Base-by-base conservation (phyloP, 2,888 invertebrate genomes). In the Orthosia cruda region DNA sequence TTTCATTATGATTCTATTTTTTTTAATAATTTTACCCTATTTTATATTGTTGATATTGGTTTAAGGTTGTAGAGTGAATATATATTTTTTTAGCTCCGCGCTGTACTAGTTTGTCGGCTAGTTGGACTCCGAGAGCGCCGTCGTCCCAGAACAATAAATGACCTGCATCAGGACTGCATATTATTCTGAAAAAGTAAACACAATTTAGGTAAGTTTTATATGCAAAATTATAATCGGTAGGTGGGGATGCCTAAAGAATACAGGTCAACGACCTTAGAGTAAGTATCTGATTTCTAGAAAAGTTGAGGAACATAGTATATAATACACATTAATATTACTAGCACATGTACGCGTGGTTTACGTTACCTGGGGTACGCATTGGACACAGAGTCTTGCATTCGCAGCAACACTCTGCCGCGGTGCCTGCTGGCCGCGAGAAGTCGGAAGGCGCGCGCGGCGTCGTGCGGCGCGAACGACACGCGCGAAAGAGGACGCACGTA, bases 11-110 rank as follows among this genome's bases (percentile, higher is more conserved):
- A 2, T 47, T 0, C n/a, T n/a, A 40, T 4, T 26, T 5, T 32
- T 26, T 15, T 5, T 71, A 2, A 9, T 13, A 12, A 18, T 45
- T 18, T 57, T 76, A 76, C 76, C 62, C 1, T 49, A 77, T 58
- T 63, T 76, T 76, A 47, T 49, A 77, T 12, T 47, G n/a, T 50
- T 67, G 61, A 20, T 77, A 76, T 23, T 50, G 62, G 11, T 23
- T 76, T 9, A 76, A 61, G n/a, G 16, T 55, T 26, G n/a, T 16
- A 55, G 18, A 61, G 26, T 89, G 83, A 13, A 93, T 61, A 16
- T 77, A 72, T 1, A 93, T 55, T n/a, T 88, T 91, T 49, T 71
- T 90, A 9, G 89, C 92, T 0, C 93, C 93, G 0, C 91, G 85
- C 0, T 72, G 72, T 9, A 92, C 83, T 16, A 93, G 80, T 49